Base-by-base conservation (phyloP, 2,113 vertebrate species). In the Oriolus oriolus region DNA sequence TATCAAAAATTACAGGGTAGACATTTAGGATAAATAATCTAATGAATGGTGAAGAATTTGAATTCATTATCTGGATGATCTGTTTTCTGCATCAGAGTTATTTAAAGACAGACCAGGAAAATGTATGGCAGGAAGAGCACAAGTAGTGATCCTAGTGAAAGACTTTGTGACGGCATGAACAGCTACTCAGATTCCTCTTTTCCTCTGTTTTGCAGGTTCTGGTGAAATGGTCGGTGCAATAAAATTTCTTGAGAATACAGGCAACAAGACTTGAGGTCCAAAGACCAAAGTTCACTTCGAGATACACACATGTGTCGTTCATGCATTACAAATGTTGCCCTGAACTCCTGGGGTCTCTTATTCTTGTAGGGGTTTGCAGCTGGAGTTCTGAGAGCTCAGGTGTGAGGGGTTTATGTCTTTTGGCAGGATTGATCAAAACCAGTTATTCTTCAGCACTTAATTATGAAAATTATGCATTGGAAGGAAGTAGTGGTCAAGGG, bases 401-500 rank as follows among this genome's bases (percentile, higher is more conserved):
- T 28, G 15, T 8, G n/a, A 8, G 22, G 2, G 3, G 0, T 13
- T 45, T 84, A 42, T 84, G 65, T 52, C 41, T 65, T 50, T 52
- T 44, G 39, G 59, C 13, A 85, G 33, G 60, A 80, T 82, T 84
- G 89, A 92, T 94, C 88, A 95, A 93, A 97, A 44, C 5, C 47
- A 23, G 11, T 37, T 81, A 63, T 89, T 96, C 54, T 95, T 93
- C 66, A 95, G 54, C 52, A 87, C 37, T 73, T 91, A 50, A 92
- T 73, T 85, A 77, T 89, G 69, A 79, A 95, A 78, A 89, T 96
- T 81, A 92, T 39, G 84, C 56, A 95, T 96, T 89, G 93, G 87
- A 94, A 87, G 66, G 63, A 96, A 94, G 41, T 16, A 47, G 73
- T 93, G 91, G 42, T 86, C 83, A 96, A 96, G 95, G 74, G 84